These are phyloP conservation scores for Neodiprion lecontei DNA, from an alignment of 1,140 invertebrate species.

Conservation along the genomic window DNA sequence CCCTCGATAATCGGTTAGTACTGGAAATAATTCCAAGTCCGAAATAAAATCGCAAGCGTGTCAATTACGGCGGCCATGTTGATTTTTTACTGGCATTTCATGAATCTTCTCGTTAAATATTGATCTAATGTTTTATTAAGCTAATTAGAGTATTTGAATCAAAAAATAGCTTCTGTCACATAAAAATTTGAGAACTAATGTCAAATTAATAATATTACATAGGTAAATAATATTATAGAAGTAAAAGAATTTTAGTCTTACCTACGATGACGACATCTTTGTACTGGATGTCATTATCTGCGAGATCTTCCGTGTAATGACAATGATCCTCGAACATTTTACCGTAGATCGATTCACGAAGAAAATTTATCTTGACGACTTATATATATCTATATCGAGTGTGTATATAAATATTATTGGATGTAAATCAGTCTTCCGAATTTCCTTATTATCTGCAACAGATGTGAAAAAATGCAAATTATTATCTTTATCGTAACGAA, in stretches of 20 bases:
- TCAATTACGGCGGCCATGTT: too few species aligned
- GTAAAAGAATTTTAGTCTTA: conserved; percentile 39
- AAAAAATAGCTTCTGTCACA: too few species aligned
- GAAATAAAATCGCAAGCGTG: too few species aligned
- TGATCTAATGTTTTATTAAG: too few species aligned
- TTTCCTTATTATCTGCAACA: background rate
- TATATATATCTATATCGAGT: background rate
- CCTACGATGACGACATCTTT: conserved; percentile 73
- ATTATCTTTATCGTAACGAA: too few species aligned
- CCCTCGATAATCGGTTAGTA: too few species aligned
- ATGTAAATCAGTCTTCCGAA: background rate
- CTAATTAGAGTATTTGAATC: too few species aligned
- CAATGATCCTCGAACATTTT: background rate
- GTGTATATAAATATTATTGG: background rate
- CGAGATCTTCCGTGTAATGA: background rate
- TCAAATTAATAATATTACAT: background rate
- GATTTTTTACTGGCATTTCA: too few species aligned
- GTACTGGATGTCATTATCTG: conserved; percentile 42
- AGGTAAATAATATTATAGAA: background rate
- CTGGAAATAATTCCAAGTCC: too few species aligned
- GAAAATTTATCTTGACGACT: background rate
- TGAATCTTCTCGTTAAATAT: too few species aligned
- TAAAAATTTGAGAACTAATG: background rate
- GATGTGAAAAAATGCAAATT: background rate
- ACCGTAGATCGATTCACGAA: background rate